phyloP scores from a whole-genome alignment of 2,888 invertebrate species.

The Thereva nobilitata region DNA sequence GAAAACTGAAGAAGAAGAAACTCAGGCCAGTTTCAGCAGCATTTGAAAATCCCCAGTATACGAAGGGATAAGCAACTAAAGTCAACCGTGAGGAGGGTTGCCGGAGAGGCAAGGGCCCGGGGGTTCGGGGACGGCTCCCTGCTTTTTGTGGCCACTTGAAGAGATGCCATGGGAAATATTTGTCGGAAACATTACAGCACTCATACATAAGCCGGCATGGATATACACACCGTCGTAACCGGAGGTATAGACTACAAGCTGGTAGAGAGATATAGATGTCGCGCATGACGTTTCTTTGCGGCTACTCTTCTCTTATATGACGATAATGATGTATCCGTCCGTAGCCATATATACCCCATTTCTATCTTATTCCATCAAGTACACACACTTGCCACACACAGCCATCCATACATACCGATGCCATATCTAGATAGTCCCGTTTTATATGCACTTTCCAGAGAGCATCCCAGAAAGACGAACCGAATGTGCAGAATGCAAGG shows the following conservation, averaged over 20 bases:
- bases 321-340: conserved; percentile 16
- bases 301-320: conserved; percentile 19
- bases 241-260: background rate
- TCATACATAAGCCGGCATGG: conserved; percentile 6
- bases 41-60: background rate
- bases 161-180: conserved; percentile 28
- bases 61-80: conserved; percentile 11
- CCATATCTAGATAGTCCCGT: background rate
- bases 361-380: background rate
- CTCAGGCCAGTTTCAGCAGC: no score
- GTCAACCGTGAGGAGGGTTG: background rate
- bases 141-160: conserved; percentile 28
- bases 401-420: background rate
- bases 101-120: background rate
- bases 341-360: background rate
- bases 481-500: no score
- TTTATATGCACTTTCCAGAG: no score
- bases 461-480: no score
- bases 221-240: background rate
- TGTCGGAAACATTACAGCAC: conserved; percentile 22
- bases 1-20: background rate
- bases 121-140: background rate
- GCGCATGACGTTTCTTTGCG: conserved; percentile 38
- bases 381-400: background rate
- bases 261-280: conserved; percentile 35